Evolutionary conservation across 1,140 invertebrate species (phyloP).

Genomic region (Pomacea maculata): DNA sequence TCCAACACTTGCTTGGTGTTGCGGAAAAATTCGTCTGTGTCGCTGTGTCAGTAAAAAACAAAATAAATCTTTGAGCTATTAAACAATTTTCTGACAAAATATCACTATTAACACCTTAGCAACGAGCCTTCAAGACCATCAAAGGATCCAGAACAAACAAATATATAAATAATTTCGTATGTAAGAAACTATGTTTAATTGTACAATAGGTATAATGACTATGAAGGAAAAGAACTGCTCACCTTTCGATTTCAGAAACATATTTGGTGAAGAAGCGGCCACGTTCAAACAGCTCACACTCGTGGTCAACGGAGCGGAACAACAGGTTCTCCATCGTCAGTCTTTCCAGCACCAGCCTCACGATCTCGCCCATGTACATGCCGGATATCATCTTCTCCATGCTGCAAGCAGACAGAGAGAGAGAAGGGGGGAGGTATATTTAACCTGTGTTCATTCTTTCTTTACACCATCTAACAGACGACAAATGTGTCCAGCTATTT

Average conservation of each 20-base stretch:
- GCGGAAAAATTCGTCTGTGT: conserved; percentile 69
- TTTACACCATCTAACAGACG: too few species aligned
- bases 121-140: too few species aligned
- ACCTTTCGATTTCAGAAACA: conserved; percentile 87
- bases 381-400: conserved; percentile 71
- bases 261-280: conserved; percentile 91
- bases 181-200: too few species aligned
- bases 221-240: not conserved
- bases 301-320: conserved; percentile 65
- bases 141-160: too few species aligned
- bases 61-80: not conserved
- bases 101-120: too few species aligned
- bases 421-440: not conserved
- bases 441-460: not conserved
- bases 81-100: not conserved
- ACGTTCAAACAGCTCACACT: conserved; percentile 71
- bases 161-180: too few species aligned
- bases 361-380: conserved; percentile 71
- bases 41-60: conserved; percentile 38
- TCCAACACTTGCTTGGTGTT: conserved; percentile 88
- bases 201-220: too few species aligned
- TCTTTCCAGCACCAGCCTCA: conserved; percentile 65
- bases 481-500: too few species aligned
- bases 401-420: conserved; percentile 43
- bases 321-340: conserved; percentile 63